Conservation (phyloP, 2,888 invertebrate genomes). For the Entomobrya proxima region DNA sequence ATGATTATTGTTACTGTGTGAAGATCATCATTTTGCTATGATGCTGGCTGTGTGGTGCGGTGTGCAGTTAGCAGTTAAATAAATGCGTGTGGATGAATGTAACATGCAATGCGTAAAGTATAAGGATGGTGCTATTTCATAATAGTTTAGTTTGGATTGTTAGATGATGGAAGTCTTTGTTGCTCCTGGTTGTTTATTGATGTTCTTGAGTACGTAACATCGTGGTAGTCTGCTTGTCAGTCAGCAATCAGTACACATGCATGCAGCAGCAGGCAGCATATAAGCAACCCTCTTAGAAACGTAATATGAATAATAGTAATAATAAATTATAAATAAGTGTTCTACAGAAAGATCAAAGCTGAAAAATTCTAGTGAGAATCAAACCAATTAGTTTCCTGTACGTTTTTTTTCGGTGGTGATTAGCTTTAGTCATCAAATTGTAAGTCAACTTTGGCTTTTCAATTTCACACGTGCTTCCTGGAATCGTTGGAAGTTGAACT, state of each 20-base stretch:
- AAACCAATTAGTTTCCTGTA: neutral
- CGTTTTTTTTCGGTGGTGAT: constrained; percentile 17
- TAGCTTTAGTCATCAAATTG: neutral
- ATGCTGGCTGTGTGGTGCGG: neutral
- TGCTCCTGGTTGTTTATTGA: constrained; percentile 31
- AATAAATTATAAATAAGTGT: neutral
- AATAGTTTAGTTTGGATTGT: constrained; percentile 14
- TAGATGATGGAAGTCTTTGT: constrained; percentile 40
- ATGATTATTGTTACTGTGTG: constrained; percentile 24
- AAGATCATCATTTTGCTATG: constrained; percentile 14
- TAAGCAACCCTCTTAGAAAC: neutral
- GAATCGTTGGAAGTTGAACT: too few species aligned
- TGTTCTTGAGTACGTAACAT: constrained; percentile 48
- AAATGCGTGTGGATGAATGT: neutral
- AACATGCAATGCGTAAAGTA: constrained; percentile 12
- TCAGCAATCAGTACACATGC: constrained; percentile 49
- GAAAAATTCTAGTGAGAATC: neutral
- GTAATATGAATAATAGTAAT: constrained; percentile 16
- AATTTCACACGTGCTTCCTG: too few species aligned
- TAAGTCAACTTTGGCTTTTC: too few species aligned
- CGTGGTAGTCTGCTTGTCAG: constrained; percentile 55
- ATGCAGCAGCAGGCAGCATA: constrained; percentile 34
- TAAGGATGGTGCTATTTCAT: neutral
- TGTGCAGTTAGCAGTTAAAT: neutral
- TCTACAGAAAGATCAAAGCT: neutral